Evolutionary conservation across 1,140 invertebrate species (phyloP).

Genomic region (Drosophila arawakana): DNA sequence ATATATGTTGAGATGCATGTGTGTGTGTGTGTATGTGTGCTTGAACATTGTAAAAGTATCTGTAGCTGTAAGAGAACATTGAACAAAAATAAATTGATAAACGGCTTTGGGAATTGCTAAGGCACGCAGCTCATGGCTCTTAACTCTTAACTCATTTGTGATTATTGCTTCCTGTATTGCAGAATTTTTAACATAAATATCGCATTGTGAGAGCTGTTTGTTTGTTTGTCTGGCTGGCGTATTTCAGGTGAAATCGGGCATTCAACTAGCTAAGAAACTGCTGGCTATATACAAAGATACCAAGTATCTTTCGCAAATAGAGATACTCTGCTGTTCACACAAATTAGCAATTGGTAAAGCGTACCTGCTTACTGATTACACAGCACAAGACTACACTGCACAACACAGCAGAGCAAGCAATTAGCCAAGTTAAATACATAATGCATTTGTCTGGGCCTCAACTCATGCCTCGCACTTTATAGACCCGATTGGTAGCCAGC

Average conservation of each 20-base stretch:
- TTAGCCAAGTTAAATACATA: conserved; percentile 67
- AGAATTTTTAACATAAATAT: conserved; percentile 42
- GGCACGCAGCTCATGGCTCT: conserved; percentile 23
- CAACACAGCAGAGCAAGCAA: conserved; percentile 45
- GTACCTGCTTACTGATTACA: conserved; percentile 55
- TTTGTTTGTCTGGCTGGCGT: conserved; percentile 24
- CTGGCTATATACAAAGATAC: conserved; percentile 33
- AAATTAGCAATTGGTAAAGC: conserved; percentile 66
- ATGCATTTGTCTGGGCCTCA: conserved; percentile 55
- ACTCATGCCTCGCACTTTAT: conserved; percentile 34
- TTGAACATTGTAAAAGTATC: conserved; percentile 9
- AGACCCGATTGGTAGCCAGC: conserved; percentile 8
- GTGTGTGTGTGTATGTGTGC: not conserved
- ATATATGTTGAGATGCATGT: not conserved
- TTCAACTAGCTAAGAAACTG: conserved; percentile 49
- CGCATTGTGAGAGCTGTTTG: conserved; percentile 30
- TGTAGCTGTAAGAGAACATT: conserved; percentile 25
- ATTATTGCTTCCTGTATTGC: conserved; percentile 56
- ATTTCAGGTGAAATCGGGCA: conserved; percentile 61
- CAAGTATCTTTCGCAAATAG: conserved; percentile 59
- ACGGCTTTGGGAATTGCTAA: conserved; percentile 28
- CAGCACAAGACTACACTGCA: conserved; percentile 19
- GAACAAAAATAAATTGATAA: conserved; percentile 32
- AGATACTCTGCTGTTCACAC: conserved; percentile 54
- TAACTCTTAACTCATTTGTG: conserved; percentile 32